A percentile compares a stretch with the other conserved stretches of the same genome.
Evolutionary conservation across 92 coral and sea anemone species (phyloP).

Genomic region (Epizoanthus illoricatus): DNA sequence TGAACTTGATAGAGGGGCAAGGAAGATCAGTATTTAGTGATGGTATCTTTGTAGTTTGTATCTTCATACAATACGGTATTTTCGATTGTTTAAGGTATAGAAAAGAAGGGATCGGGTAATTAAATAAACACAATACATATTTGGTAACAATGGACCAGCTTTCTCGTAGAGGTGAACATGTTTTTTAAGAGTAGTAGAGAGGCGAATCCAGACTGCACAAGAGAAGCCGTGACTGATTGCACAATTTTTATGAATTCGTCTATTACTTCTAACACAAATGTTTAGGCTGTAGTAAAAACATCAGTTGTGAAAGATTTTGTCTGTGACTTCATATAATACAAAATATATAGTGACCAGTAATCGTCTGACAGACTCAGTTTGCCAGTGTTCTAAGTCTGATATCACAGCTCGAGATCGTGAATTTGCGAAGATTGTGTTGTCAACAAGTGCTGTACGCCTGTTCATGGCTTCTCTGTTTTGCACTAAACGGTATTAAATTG

Average conservation of each 20-base stretch:
- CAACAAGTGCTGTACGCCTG: too few species aligned
- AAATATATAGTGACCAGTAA: not conserved
- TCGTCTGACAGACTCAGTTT: not conserved
- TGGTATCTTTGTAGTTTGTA: conserved; percentile 6
- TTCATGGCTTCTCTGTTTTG: not conserved
- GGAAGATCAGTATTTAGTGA: not conserved
- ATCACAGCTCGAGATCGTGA: not conserved
- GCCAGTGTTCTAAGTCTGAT: too few species aligned
- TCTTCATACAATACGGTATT: not conserved
- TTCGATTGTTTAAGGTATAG: not conserved
- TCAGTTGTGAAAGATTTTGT: not conserved
- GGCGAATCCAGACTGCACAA: not conserved
- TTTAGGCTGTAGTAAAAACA: too few species aligned
- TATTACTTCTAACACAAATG: not conserved
- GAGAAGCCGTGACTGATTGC: not conserved
- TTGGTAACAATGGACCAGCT: not conserved
- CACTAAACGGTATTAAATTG: not conserved
- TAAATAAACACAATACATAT: not conserved
- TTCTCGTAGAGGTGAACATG: not conserved
- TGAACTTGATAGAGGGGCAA: too few species aligned
- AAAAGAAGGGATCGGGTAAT: not conserved
- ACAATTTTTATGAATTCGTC: not conserved
- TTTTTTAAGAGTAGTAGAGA: not conserved
- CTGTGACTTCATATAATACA: not conserved
- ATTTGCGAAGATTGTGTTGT: not conserved